A percentile compares a stretch with the other conserved stretches of the same genome.
phyloP scores from a whole-genome alignment of 2,113 vertebrate genomes.

The Xyrauchen texanus region DNA sequence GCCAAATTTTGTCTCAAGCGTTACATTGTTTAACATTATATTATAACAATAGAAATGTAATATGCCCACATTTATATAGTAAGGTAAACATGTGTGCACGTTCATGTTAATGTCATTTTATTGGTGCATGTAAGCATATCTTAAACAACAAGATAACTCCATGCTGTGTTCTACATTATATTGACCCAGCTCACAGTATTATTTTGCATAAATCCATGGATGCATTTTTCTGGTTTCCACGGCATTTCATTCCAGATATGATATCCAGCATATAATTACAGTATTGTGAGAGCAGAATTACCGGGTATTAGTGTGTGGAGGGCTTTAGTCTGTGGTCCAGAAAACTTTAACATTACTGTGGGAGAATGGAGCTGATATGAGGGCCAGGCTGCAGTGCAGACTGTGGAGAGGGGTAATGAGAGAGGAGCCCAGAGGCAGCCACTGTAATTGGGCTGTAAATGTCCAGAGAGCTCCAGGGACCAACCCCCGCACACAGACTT shows the following conservation, averaged over 20 bases:
- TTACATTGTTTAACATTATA: no score
- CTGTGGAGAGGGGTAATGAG: constrained; percentile 28
- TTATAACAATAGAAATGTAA: no score
- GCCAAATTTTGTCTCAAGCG: no score
- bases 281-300: constrained; percentile 25
- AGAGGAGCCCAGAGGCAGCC: constrained; percentile 48
- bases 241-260: constrained; percentile 11
- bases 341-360: constrained; percentile 12
- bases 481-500: constrained; percentile 42
- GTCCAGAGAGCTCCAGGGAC: background rate
- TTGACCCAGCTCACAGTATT: constrained; percentile 12
- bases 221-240: background rate
- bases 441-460: constrained; percentile 48
- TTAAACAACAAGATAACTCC: background rate
- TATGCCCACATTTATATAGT: no score
- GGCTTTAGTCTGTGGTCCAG: constrained; percentile 1
- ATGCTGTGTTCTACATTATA: background rate
- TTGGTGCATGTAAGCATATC: constrained; percentile 4
- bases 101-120: constrained; percentile 2
- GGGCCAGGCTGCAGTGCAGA: constrained; percentile 13
- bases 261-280: constrained; percentile 32
- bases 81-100: background rate
- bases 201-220: constrained; percentile 25
- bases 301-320: constrained; percentile 13
- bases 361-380: constrained; percentile 14